Base-by-base conservation (phyloP, 2,113 vertebrate species). In the Thunnus maccoyii region DNA sequence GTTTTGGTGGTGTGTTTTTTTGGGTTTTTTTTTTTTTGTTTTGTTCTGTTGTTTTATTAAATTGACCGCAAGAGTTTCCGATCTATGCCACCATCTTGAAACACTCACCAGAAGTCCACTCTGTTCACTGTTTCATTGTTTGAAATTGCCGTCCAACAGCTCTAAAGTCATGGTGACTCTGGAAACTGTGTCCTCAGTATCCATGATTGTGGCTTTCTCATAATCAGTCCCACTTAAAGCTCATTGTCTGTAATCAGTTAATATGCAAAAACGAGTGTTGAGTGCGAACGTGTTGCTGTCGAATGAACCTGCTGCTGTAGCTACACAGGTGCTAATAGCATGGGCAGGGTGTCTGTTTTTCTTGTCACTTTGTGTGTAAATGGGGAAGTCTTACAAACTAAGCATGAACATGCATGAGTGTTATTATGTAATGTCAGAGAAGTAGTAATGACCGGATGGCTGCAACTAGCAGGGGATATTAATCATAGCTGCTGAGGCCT, bases 401-500 rank as follows among this genome's bases (percentile, higher is more conserved):
- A 47, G 3, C 30, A 52, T 54, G 60, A 78, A 14, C 57, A 58
- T 27, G 18, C 25, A 67, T 14, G n/a, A 10, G 51, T 82, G 67
- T 48, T 64, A 22, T 69, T 73, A 36, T 74, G 78, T 62, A 64
- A 88, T 86, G 80, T 72, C 73, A 79, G 67, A 88, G 78, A 86
- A 84, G 85, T 80, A 46, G 63, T 74, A 78, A 83, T 72, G 52
- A 72, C 58, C 62, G 81, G 77, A 85, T 63, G 77, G 1, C 5
- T 62, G 76, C 46, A 56, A 4, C 57, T 17, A 22, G n/a, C 6
- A 46, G 1, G 27, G 22, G 44, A 44, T 66, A 57, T 86, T 88
- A 81, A 84, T 87, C 83, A 86, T 84, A 80, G 78, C 46, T 61
- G 73, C 81, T 82, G 80, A 87, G 72, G 41, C 60, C 47, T 79